These are phyloP conservation scores for Onychomys torridus DNA, from an alignment of 2,797 vertebrate genomes.

Conservation along the genomic window DNA sequence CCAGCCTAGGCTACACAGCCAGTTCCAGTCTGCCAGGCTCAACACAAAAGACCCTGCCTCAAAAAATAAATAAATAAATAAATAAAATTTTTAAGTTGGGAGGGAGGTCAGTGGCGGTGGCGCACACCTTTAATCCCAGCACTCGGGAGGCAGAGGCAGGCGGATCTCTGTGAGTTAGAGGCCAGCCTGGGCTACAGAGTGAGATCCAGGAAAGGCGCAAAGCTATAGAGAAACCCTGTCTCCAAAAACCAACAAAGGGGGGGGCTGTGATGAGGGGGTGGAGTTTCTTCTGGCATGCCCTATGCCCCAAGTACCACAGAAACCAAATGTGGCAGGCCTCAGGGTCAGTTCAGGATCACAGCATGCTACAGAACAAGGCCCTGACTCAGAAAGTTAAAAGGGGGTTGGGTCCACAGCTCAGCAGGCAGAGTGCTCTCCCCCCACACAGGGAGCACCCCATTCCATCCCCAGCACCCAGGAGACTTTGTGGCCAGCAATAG, in stretches of 20 bases:
- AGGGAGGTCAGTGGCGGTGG: too few relatives aligned
- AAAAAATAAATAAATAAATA: neutral
- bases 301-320: neutral
- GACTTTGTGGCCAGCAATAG: too few relatives aligned
- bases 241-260: neutral
- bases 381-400: neutral
- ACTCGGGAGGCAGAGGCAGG: too few relatives aligned
- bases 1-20: neutral
- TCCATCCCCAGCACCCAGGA: neutral
- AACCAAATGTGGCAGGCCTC: neutral
- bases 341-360: neutral
- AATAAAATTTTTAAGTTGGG: too few relatives aligned
- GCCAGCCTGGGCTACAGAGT: neutral
- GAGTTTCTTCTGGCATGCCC: neutral
- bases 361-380: neutral
- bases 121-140: too few relatives aligned
- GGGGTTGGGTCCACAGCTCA: too few relatives aligned
- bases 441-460: too few relatives aligned
- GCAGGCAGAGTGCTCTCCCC: neutral
- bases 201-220: neutral
- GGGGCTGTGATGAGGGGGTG: neutral
- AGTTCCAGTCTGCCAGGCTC: neutral
- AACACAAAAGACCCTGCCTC: neutral
- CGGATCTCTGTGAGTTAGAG: too few relatives aligned
- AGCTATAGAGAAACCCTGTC: neutral